Evolutionary conservation across 2,797 vertebrate genomes (phyloP), one percentile per base, ranked within the genome.

Genomic region (Perdix hodgsoniae): DNA sequence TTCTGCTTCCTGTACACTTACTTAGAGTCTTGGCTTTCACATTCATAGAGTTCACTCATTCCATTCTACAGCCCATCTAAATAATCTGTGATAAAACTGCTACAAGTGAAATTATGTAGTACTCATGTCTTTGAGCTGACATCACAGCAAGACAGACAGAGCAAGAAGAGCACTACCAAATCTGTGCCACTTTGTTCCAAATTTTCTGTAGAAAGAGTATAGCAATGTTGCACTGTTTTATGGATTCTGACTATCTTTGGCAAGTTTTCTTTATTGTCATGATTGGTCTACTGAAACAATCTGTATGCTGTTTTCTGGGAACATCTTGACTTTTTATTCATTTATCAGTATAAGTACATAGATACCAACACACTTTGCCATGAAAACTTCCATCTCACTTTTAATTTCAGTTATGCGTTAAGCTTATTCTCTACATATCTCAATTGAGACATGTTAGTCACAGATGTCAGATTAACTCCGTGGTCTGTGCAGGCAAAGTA

Each of bases 381-480:
- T 11, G 3, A 42, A 72, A 72, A 5, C 2, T 78, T 88, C 11
- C 40, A 29, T 35, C 3, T 60, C 49, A 22, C 6, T 10, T 86
- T 88, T 77, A 22, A 57, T 49, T 59, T 83, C 31, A 37, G 8
- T 22, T 83, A 47, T 17, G n/a, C 65, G 9, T 57, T 72, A 83
- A 91, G 10, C 5, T 69, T 63, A 56, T 24, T 15, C 1, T 81
- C 24, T 69, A 26, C 26, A 52, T 2, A 33, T 29, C 39, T 83
- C 0, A 0, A 0, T 60, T 8, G 73, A 85, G 5, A 14, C 2
- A 33, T 12, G 4, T 4, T 3, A 29, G 12, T 26, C 80, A 15
- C 15, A 92, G 83, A 83, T 15, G 8, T 40, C 66, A 83, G 11
- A 59, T 49, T 8, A 80, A 42, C 24, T 61, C 37, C 40, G 9